phyloP scores from a whole-genome alignment of 2,113 vertebrate genomes.

The Lepus americanus region DNA sequence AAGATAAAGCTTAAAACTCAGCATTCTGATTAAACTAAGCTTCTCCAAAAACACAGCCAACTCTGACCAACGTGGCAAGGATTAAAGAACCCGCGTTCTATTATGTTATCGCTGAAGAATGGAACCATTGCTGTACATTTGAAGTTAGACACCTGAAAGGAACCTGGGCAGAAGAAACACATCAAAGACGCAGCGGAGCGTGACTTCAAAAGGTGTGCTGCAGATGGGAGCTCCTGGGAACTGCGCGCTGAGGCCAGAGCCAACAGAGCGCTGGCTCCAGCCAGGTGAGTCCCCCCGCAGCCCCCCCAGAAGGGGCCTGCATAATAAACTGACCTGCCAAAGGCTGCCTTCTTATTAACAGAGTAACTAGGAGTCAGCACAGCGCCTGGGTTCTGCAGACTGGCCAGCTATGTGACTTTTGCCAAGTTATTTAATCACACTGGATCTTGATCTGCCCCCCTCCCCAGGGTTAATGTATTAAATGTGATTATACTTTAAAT shows the following conservation, averaged over 20 bases:
- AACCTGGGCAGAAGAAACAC: conserved; percentile 71
- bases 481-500: conserved; percentile 35
- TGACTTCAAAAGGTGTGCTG: conserved; percentile 70
- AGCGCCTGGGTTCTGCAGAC: not conserved
- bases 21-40: conserved; percentile 21
- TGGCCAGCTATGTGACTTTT: not conserved
- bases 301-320: not conserved
- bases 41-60: not conserved
- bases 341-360: not conserved
- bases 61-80: not conserved
- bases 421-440: not conserved
- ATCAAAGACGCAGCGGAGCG: conserved; percentile 67
- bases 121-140: conserved; percentile 64
- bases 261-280: not conserved
- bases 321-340: not conserved
- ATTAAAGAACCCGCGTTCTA: conserved; percentile 60
- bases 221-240: conserved; percentile 62
- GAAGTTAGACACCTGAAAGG: conserved; percentile 78
- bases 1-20: not conserved
- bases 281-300: not conserved
- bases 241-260: not conserved
- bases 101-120: conserved; percentile 55
- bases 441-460: not conserved
- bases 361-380: not conserved
- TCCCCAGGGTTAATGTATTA: not conserved